These are phyloP conservation scores for Apis cerana DNA, from an alignment of 1,140 invertebrate genomes.

Conservation along the genomic window DNA sequence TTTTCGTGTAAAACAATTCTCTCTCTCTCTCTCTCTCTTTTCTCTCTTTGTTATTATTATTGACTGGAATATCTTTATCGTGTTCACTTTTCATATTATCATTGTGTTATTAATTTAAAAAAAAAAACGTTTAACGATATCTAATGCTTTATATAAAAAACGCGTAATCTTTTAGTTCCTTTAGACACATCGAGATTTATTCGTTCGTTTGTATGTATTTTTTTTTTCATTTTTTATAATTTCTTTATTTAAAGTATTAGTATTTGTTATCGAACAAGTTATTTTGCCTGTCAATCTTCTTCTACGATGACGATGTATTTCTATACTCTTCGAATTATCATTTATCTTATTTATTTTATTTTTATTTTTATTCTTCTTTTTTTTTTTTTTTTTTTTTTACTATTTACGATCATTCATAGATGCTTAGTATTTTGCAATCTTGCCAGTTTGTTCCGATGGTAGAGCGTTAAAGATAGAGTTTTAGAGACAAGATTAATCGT, in stretches of 20 bases:
- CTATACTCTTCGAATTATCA: constrained; percentile 1
- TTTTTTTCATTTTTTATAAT: neutral
- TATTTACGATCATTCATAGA: constrained; percentile 42
- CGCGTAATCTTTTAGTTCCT: constrained; percentile 18
- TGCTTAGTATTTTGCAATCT: constrained; percentile 46
- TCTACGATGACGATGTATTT: neutral
- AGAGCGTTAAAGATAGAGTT: constrained; percentile 19
- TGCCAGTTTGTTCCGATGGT: constrained; percentile 46
- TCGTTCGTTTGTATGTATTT: neutral
- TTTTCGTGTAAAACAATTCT: neutral
- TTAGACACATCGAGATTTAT: constrained; percentile 7
- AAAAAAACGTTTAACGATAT: constrained; percentile 9
- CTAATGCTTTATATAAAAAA: neutral
- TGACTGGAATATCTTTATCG: neutral
- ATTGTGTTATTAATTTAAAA: constrained; percentile 6
- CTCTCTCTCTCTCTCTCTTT: no score
- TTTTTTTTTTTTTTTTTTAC: constrained; percentile 5
- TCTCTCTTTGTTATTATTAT: neutral
- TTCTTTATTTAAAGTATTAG: neutral
- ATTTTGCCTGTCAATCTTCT: constrained; percentile 24
- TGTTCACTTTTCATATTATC: neutral
- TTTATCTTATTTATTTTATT: constrained; percentile 60
- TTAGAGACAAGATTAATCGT: constrained; percentile 15
- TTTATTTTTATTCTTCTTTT: no score
- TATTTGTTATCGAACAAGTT: neutral